These are phyloP conservation scores for Caenorhabditis wallacei DNA, from an alignment of 2,888 invertebrate species.

Conservation along the genomic window DNA sequence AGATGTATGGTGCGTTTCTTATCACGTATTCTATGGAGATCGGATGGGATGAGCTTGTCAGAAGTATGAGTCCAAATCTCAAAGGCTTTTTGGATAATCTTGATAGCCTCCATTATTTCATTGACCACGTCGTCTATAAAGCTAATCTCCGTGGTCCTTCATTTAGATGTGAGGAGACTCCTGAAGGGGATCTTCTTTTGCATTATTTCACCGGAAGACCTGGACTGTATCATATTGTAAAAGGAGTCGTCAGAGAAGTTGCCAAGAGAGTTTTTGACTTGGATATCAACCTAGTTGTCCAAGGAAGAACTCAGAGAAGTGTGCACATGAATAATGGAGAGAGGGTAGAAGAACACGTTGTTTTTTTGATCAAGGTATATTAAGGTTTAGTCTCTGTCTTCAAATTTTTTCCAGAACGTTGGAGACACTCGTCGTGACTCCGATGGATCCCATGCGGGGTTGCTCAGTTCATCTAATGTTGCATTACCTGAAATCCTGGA, in stretches of 20 bases:
- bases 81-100: slow-evolving; percentile 94
- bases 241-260: slow-evolving; percentile 94
- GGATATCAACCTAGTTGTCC: slow-evolving; percentile 92
- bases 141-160: slow-evolving; percentile 87
- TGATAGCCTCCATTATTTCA: slow-evolving; percentile 90
- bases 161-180: slow-evolving; percentile 93
- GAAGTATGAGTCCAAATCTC: slow-evolving; percentile 77
- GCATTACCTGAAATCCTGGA: slow-evolving; percentile 51
- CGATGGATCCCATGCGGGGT: slow-evolving; percentile 44
- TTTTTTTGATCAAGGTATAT: slow-evolving; percentile 66
- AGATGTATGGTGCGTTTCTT: slow-evolving; percentile 78
- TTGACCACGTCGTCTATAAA: slow-evolving; percentile 79
- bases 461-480: slow-evolving; percentile 12
- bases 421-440: slow-evolving; percentile 56
- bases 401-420: slow-evolving; percentile 29
- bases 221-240: slow-evolving; percentile 95
- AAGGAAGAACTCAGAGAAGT: slow-evolving; percentile 89
- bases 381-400: neutral
- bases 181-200: slow-evolving; percentile 92
- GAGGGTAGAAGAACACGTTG: slow-evolving; percentile 77
- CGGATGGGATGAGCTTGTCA: slow-evolving; percentile 79
- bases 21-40: slow-evolving; percentile 80
- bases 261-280: slow-evolving; percentile 94
- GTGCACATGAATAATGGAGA: slow-evolving; percentile 79
- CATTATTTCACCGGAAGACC: slow-evolving; percentile 97